These are phyloP conservation scores for Serranus cabrilla DNA, from an alignment of 2,797 vertebrate genomes.

Conservation along the genomic window DNA sequence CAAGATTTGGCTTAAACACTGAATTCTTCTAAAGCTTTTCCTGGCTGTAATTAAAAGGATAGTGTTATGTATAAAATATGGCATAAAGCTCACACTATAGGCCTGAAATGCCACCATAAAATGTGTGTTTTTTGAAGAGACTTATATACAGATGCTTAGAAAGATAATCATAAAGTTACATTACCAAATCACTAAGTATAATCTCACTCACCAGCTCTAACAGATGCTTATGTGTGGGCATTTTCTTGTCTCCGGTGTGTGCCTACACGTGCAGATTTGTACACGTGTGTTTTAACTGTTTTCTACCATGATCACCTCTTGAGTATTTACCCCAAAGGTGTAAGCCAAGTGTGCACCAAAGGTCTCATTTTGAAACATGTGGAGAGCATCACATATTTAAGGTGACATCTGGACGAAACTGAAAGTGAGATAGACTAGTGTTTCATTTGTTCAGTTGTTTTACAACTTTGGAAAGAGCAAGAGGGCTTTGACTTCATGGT, in stretches of 20 bases:
- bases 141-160: slow-evolving; percentile 2
- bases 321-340: slow-evolving; percentile 32
- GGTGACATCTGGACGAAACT: slow-evolving; percentile 64
- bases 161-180: background rate
- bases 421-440: slow-evolving; percentile 58
- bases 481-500: slow-evolving; percentile 41
- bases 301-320: slow-evolving; percentile 28
- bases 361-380: slow-evolving; percentile 43
- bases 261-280: slow-evolving; percentile 1
- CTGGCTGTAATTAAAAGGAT: slow-evolving; percentile 38
- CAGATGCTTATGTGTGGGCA: background rate
- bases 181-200: background rate
- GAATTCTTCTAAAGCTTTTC: slow-evolving; percentile 28
- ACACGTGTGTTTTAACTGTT: slow-evolving; percentile 17
- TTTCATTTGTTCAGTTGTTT: slow-evolving; percentile 70
- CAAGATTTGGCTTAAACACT: slow-evolving; percentile 37
- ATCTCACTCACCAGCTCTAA: background rate
- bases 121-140: background rate
- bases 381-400: slow-evolving; percentile 26
- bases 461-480: slow-evolving; percentile 53
- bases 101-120: background rate
- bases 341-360: slow-evolving; percentile 31
- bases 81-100: background rate
- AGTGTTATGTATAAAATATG: slow-evolving; percentile 11
- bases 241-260: slow-evolving; percentile 1